phyloP scores from a whole-genome alignment of 2,888 invertebrate genomes.

The Selenia dentaria region DNA sequence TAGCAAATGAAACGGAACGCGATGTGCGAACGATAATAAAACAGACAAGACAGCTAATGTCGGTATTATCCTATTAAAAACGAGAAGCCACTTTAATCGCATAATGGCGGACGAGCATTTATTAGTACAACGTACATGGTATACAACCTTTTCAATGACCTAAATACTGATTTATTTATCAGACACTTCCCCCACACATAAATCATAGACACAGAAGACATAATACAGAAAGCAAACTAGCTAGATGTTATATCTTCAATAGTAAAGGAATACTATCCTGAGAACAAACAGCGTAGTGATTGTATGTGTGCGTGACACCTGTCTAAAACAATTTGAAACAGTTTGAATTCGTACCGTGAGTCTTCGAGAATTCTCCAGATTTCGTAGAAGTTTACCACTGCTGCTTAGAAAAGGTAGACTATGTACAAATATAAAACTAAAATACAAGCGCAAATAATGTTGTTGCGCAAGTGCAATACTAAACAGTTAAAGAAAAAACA shows the following conservation, averaged over 20 bases:
- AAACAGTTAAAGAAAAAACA: no score
- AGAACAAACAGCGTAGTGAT: slow-evolving; percentile 4
- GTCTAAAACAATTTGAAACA: slow-evolving; percentile 15
- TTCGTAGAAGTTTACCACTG: not conserved
- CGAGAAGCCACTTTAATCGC: slow-evolving; percentile 44
- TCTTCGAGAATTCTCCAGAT: slow-evolving; percentile 8
- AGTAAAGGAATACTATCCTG: not conserved
- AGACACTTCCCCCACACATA: slow-evolving; percentile 48
- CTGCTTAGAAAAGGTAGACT: not conserved
- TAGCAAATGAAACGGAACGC: not conserved
- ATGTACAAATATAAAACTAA: not conserved
- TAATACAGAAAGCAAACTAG: slow-evolving; percentile 8
- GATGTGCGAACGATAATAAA: not conserved
- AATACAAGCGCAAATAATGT: no score
- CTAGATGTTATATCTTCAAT: not conserved
- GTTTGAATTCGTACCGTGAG: slow-evolving; percentile 4
- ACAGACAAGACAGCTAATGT: slow-evolving; percentile 30
- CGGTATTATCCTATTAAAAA: slow-evolving; percentile 41
- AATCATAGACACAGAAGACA: slow-evolving; percentile 38
- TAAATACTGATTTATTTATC: slow-evolving; percentile 64
- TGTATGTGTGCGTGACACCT: slow-evolving; percentile 16
- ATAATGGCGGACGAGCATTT: slow-evolving; percentile 47
- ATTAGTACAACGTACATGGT: slow-evolving; percentile 41
- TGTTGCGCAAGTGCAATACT: no score
- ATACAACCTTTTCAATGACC: slow-evolving; percentile 56